Evolutionary conservation across 2,797 vertebrate genomes (phyloP).

Genomic region (Cynodonichthys magdalenae): DNA sequence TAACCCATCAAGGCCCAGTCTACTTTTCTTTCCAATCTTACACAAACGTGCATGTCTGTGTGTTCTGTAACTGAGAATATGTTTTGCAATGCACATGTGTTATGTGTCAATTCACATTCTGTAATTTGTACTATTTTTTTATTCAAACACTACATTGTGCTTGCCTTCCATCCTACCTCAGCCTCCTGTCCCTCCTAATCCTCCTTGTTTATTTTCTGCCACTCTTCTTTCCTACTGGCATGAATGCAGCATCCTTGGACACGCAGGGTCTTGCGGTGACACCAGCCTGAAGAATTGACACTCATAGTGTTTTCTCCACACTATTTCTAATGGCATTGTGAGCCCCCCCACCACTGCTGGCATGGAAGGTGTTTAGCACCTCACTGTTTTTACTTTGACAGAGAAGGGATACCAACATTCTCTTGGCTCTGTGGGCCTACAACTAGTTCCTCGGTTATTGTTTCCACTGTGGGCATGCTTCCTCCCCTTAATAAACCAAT

Average conservation of each 20-base stretch:
- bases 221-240: conserved; percentile 46
- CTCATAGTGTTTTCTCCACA: conserved; percentile 70
- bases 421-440: conserved; percentile 66
- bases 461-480: conserved; percentile 64
- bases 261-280: conserved; percentile 57
- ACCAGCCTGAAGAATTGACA: conserved; percentile 77
- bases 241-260: conserved; percentile 58
- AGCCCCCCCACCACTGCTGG: conserved; percentile 74
- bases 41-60: conserved; percentile 31
- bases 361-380: conserved; percentile 84
- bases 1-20: conserved; percentile 77
- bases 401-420: conserved; percentile 71
- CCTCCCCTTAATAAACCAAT: conserved; percentile 59
- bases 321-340: conserved; percentile 81
- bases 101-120: conserved; percentile 25
- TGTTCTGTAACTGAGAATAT: conserved; percentile 26
- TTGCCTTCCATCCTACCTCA: conserved; percentile 45
- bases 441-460: conserved; percentile 66
- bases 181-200: conserved; percentile 28
- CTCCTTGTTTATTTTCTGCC: conserved; percentile 47
- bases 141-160: conserved; percentile 34
- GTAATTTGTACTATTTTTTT: conserved; percentile 35
- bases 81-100: conserved; percentile 27
- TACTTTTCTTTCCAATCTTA: conserved; percentile 65
- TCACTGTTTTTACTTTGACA: conserved; percentile 81